phyloP scores from a whole-genome alignment of 2,113 vertebrate genomes.

The Ophthalmolycus amberensis region DNA sequence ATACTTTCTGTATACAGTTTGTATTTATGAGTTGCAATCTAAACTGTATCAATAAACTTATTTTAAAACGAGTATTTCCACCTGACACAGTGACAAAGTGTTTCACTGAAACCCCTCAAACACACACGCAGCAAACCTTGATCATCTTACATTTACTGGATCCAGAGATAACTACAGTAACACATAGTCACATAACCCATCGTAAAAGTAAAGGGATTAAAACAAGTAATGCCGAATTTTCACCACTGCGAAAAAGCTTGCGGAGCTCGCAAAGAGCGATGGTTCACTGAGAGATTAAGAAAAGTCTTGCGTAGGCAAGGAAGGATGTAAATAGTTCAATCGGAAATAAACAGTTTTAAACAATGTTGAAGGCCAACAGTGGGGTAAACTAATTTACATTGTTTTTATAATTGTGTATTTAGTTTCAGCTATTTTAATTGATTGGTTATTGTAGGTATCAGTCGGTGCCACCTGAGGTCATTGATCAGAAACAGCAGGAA shows the following conservation, averaged over 20 bases:
- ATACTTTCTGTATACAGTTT: slow-evolving; percentile 93
- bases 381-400: too few species aligned
- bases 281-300: not conserved
- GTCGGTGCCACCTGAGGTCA: not conserved
- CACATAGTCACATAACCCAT: not conserved
- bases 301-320: not conserved
- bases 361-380: too few species aligned
- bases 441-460: not conserved
- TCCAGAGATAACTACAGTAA: not conserved
- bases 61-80: slow-evolving; percentile 81
- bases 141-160: not conserved
- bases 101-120: not conserved
- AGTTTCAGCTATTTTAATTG: not conserved
- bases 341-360: not conserved
- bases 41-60: slow-evolving; percentile 95
- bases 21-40: slow-evolving; percentile 94
- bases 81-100: not conserved
- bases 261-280: too few species aligned
- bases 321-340: not conserved
- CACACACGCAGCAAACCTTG: not conserved
- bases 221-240: too few species aligned
- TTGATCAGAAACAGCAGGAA: not conserved
- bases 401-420: not conserved
- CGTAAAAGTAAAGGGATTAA: not conserved
- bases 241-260: not conserved